phyloP scores from a whole-genome alignment of 2,797 vertebrate genomes.

The Nannoperca obscura region DNA sequence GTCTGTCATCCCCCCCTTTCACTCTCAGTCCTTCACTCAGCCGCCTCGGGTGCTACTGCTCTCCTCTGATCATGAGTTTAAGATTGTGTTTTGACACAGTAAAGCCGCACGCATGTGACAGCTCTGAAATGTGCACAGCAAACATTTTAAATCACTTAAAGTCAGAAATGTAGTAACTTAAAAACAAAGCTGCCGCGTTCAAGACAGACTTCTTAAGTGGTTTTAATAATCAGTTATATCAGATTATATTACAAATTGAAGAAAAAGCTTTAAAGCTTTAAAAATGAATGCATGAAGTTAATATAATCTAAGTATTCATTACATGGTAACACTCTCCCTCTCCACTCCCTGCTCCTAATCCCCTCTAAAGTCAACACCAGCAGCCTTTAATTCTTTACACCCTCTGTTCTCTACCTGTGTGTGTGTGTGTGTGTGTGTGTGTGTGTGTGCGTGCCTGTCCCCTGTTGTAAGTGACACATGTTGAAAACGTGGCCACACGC shows the following conservation, averaged over 20 bases:
- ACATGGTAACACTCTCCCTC: not conserved
- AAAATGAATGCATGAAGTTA: not conserved
- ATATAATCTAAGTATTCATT: conserved; percentile 10
- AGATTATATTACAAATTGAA: not conserved
- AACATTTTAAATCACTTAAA: not conserved
- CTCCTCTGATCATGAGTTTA: not conserved
- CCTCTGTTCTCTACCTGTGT: not conserved
- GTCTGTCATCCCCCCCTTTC: conserved; percentile 52
- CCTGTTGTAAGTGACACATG: conserved; percentile 19
- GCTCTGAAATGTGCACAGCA: not conserved
- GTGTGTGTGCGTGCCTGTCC: conserved; percentile 14
- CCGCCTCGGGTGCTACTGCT: conserved; percentile 21
- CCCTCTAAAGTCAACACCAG: conserved; percentile 31
- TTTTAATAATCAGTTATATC: not conserved
- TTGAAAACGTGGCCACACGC: conserved; percentile 31
- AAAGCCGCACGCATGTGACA: not conserved
- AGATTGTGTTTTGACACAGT: conserved; percentile 19
- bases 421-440: conserved; percentile 15
- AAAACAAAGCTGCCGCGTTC: not conserved
- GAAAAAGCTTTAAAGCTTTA: not conserved
- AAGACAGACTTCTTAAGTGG: not conserved
- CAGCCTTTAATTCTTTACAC: not conserved
- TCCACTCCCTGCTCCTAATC: conserved; percentile 35
- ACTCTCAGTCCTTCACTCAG: conserved; percentile 30
- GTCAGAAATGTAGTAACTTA: not conserved